Base-by-base conservation (phyloP, 2,113 vertebrate genomes). In the Hippocampus abdominalis region DNA sequence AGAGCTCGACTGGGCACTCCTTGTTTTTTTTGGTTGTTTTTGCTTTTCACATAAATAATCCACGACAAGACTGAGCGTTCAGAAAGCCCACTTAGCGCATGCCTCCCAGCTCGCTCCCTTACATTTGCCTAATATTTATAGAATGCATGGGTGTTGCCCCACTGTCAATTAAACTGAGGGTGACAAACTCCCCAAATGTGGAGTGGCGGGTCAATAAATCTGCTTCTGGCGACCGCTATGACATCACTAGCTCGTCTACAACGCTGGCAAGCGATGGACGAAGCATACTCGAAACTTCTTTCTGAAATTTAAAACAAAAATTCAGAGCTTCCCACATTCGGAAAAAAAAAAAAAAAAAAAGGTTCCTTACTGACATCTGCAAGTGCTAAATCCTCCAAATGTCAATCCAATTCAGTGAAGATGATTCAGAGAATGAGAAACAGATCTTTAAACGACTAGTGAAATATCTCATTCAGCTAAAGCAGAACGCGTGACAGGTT, bases 11-110 rank as follows among this genome's bases (percentile, higher is more conserved):
- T 73, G 86, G 88, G 88, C 91, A 91, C 90, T 89, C 91, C 91
- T 90, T 88, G 84, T 84, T 90, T 59, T 56, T 54, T 25, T 53
- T 49, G 90, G 90, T 87, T 82, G 84, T 84, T 87, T 85, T 63
- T 56, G 64, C 62, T 84, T 79, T 61, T 71, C 87, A 78, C 87
- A 92, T 92, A 92, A 93, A 93, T 91, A 89, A 90, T 87, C 88
- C 68, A 70, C 81, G 77, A 84, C 83, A 82, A 84, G 86, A 76
- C 78, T 70, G 86, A 90, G 86, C 84, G 85, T 90, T 89, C 84
- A 82, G 88, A 89, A 73, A 73, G 79, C 39, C 77, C 81, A 84
- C 80, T 84, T 82, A 76, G 73, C 88, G 85, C 86, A 75, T 81
- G 81, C 84, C 57, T 81, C 82, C 87, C 80, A 89, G 87, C 81